Conservation (phyloP, 2,888 invertebrate species). For the Odontocolon sp. region DNA sequence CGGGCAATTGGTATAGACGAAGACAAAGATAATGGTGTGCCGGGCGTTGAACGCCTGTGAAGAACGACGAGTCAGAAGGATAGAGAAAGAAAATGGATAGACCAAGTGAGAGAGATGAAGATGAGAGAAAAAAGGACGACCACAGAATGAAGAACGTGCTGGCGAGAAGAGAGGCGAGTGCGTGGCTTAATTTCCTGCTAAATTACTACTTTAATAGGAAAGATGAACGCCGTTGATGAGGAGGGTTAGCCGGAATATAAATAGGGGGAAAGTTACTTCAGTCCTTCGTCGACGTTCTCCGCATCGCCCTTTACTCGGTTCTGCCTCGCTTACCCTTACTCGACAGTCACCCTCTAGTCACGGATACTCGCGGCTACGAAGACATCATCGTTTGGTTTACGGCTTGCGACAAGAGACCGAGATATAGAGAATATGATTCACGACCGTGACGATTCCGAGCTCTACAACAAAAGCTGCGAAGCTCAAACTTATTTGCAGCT, state of each 20-base stretch:
- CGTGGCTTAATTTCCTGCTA: conserved; percentile 81
- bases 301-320: conserved; percentile 40
- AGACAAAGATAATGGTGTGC: conserved; percentile 12
- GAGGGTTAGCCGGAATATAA: conserved; percentile 81
- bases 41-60: conserved; percentile 24
- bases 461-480: not conserved
- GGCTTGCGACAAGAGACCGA: conserved; percentile 66
- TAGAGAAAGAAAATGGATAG: conserved; percentile 35
- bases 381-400: conserved; percentile 70
- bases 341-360: conserved; percentile 16
- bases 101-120: conserved; percentile 30
- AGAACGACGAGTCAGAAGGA: conserved; percentile 41
- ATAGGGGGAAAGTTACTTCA: conserved; percentile 75
- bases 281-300: conserved; percentile 56
- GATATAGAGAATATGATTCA: conserved; percentile 68
- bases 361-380: conserved; percentile 17
- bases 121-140: conserved; percentile 58
- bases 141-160: conserved; percentile 69
- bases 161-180: conserved; percentile 74
- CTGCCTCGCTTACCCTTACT: conserved; percentile 36
- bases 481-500: no score
- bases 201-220: conserved; percentile 81
- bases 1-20: conserved; percentile 14
- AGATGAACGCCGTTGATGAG: conserved; percentile 81
- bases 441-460: conserved; percentile 53